Evolutionary conservation across 2,797 vertebrate species (phyloP).

Genomic region (Pipistrellus nathusii): DNA sequence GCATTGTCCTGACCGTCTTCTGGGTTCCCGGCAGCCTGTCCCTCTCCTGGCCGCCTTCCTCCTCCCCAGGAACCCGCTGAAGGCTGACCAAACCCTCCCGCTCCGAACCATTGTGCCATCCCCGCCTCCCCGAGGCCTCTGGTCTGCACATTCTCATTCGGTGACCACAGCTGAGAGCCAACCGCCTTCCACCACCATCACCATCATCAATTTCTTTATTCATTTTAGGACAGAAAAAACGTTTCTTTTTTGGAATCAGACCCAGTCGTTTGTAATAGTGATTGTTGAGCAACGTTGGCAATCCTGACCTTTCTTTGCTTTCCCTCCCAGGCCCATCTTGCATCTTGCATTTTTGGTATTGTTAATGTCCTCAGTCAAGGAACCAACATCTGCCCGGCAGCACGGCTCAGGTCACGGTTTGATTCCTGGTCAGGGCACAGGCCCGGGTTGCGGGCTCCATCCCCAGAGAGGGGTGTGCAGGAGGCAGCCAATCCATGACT

Average conservation of each 20-base stretch:
- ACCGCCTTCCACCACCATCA: not conserved
- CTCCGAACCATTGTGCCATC: not conserved
- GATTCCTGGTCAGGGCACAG: too few relatives aligned
- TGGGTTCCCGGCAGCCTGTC: not conserved
- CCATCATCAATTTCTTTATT: too few relatives aligned
- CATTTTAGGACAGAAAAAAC: conserved; percentile 9
- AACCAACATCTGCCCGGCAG: not conserved
- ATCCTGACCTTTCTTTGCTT: not conserved
- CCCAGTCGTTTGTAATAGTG: not conserved
- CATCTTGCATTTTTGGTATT: not conserved
- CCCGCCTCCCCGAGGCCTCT: not conserved
- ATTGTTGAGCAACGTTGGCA: not conserved
- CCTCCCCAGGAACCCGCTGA: not conserved
- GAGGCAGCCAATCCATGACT: too few relatives aligned
- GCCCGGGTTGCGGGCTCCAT: too few relatives aligned
- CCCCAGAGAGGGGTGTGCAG: too few relatives aligned
- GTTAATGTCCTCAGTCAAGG: conserved; percentile 23
- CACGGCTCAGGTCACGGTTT: too few relatives aligned
- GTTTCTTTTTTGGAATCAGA: not conserved
- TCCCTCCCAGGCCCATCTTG: not conserved
- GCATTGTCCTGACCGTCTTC: not conserved
- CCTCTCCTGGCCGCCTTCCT: not conserved
- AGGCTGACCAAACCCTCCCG: not conserved
- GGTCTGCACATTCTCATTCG: conserved; percentile 1
- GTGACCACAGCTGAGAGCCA: not conserved